Percentiles rank a stretch among this genome's conserved stretches.
Conservation (phyloP, 2,888 invertebrate genomes). For the Drosophila siamana region DNA sequence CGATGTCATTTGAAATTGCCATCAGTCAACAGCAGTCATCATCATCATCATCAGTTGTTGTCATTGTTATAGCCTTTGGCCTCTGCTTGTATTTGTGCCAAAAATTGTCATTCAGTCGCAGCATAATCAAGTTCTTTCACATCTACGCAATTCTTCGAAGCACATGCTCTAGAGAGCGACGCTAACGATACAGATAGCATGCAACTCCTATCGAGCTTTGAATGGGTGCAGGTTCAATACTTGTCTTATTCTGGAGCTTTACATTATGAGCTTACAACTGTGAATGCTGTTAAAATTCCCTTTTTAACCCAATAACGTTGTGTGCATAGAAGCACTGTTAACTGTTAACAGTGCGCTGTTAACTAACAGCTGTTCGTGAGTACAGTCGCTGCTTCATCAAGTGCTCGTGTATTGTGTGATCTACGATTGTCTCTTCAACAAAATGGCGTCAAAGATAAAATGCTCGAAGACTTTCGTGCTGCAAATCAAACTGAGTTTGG, state of each 20-base stretch:
- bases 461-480: background rate
- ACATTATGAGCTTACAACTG: no score
- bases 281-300: no score
- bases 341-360: constrained; percentile 10
- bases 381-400: constrained; percentile 35
- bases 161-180: background rate
- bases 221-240: no score
- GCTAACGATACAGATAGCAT: background rate
- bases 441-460: constrained; percentile 37
- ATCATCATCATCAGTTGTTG: constrained; percentile 43
- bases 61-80: constrained; percentile 37
- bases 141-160: constrained; percentile 2
- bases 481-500: constrained; percentile 4
- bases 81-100: background rate
- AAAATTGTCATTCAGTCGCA: background rate
- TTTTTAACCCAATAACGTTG: no score
- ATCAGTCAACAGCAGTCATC: constrained; percentile 41
- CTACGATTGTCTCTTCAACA: constrained; percentile 14
- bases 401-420: background rate
- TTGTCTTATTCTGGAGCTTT: no score
- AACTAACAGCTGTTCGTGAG: constrained; percentile 11
- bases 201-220: background rate
- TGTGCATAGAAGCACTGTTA: background rate
- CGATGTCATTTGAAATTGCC: constrained; percentile 47
- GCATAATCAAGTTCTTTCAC: constrained; percentile 18